Evolutionary conservation across 2,113 vertebrate genomes (phyloP), one percentile per base, ranked within the genome.

Genomic region (Redunca redunca): DNA sequence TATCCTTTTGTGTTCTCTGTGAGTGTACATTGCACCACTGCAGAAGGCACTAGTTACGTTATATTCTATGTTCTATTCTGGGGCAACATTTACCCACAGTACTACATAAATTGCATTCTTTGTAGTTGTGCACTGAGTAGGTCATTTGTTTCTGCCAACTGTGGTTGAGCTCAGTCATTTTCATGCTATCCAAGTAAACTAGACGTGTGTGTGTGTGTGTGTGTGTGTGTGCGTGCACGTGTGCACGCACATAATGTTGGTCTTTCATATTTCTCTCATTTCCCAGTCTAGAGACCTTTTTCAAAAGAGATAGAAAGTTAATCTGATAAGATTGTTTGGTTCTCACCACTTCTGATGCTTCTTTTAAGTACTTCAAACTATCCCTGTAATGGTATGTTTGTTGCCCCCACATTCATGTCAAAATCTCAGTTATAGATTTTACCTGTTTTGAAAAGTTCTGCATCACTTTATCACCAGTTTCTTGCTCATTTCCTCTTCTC

Each of bases 211-310:
- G 25, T 3, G 14, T 71, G 15, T 17, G 16, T 17, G 43, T 17
- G 7, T 78, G 14, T 80, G 26, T 5, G 14, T 30, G 17, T 3
- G 2, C n/a, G 7, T 0, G 10, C 0, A n/a, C n/a, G 4, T 0
- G 4, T 1, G 0, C 10, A 2, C 5, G 4, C 26, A 7, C 36
- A 74, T 74, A 74, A 88, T 11, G n/a, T 23, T 43, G 52, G 40
- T 74, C 43, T 58, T 3, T 93, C 21, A 25, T 50, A 36, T 89
- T 96, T 93, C n/a, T 28, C n/a, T 83, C 46, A 60, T 53, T 67
- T 60, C 62, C 8, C 15, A n/a, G 11, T 28, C 57, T 92, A 60
- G 21, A n/a, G n/a, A 62, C 52, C 25, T 43, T 60, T 11, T 84
- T 46, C 19, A 88, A 89, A 93, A 46, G n/a, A 83, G 43, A 58